Base-by-base conservation (phyloP, 2,113 vertebrate species). In the Elephantulus edwardii region DNA sequence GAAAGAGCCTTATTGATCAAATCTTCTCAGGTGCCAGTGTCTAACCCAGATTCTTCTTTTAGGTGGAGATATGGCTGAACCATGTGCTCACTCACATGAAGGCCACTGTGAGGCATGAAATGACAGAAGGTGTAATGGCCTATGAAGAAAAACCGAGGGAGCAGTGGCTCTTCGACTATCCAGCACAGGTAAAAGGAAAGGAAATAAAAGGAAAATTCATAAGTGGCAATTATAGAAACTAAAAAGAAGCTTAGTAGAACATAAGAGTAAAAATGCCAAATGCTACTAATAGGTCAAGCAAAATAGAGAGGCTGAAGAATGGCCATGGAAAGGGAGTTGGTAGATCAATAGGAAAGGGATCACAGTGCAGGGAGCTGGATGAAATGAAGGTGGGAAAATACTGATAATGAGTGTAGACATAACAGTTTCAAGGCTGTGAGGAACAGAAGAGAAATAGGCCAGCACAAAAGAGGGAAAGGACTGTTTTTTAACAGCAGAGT, bases 11-110 rank as follows among this genome's bases (percentile, higher is more conserved):
- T 17, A 11, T 19, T 30, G 6, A 68, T 54, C 17, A 22, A 16
- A 30, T 22, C 35, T 38, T 62, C 42, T 70, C 46, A 22, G 46
- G 26, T 20, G 33, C 12, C 74, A 20, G 4, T 76, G 1, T 88
- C 79, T 95, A 50, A 96, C 6, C 5, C 33, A 7, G 4, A n/a
- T 81, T 70, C 64, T 68, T 89, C 42, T 88, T 96, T 22, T 84
- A 99, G 99, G 99, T 99, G 20, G 99, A 99, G 96, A 93, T 95
- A 46, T 99, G 99, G 99, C 92, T 99, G 92, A 98, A 97, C 60
- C 97, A 83, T 0, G 97, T 99, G 11, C 97, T 99, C 83, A 95
- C 98, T 78, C 96, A 97, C 79, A 99, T 99, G 99, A 98, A 98
- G 66, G 97, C 98, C 68, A 98, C 99, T 0, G 98, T 99, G 50